Conservation (phyloP, 2,888 invertebrate species). For the Hydraecia micacea region DNA sequence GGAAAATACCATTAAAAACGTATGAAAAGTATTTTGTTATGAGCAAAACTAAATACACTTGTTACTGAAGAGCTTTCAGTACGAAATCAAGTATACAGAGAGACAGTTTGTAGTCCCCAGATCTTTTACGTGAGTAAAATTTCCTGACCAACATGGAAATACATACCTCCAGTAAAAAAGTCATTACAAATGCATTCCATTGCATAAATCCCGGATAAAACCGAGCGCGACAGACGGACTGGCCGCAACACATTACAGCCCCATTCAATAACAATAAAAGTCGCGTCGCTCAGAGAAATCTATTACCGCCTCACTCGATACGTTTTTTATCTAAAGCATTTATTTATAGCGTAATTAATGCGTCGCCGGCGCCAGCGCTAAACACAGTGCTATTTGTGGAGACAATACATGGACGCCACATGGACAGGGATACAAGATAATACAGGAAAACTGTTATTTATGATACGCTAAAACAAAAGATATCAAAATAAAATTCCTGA, state of each 20-base stretch:
- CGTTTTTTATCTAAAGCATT: conserved; percentile 69
- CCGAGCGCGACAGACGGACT: conserved; percentile 48
- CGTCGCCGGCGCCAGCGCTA: conserved; percentile 75
- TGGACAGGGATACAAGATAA: conserved; percentile 8
- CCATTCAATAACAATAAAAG: conserved; percentile 66
- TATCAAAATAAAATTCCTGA: neutral
- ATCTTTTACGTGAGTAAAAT: conserved; percentile 10
- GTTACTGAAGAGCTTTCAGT: neutral
- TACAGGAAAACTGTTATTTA: neutral
- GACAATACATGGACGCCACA: conserved; percentile 62
- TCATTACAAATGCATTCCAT: conserved; percentile 49
- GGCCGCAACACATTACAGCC: conserved; percentile 53
- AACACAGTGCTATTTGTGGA: conserved; percentile 72
- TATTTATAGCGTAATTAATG: conserved; percentile 80
- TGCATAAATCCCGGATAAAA: conserved; percentile 46
- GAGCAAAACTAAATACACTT: neutral
- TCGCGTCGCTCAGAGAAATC: conserved; percentile 55
- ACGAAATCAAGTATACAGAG: neutral
- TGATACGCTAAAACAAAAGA: neutral
- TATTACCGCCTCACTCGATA: conserved; percentile 56
- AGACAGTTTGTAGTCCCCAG: neutral
- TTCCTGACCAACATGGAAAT: conserved; percentile 25
- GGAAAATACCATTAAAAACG: neutral
- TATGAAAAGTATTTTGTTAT: no score
- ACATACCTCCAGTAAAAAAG: conserved; percentile 37